Evolutionary conservation across 2,888 invertebrate species (phyloP), one percentile per base, ranked within the genome.

Genomic region (Ophioninae sp.): DNA sequence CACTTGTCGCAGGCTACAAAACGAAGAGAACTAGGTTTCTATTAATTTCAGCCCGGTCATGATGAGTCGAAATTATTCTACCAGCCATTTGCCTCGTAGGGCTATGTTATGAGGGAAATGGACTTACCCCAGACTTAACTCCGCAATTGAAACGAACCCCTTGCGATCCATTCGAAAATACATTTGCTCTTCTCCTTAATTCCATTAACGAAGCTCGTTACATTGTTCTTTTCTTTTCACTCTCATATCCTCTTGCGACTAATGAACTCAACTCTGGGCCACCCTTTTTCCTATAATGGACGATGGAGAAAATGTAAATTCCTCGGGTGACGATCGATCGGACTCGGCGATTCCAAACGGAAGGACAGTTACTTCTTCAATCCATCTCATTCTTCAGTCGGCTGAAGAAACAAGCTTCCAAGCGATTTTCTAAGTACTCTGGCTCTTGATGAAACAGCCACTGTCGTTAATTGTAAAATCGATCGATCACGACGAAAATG

Each of bases 161-260:
- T 73, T 61, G 77, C 72, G 72, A 67, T 77, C 58, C 22, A 81
- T 67, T 51, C 67, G 39, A 44, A 67, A 73, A 81, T 72, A n/a
- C 67, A 76, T 76, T 72, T 64, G 59, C 61, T 67, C 76, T 67
- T 39, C 56, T 72, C 51, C 17, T 7, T 17, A 44, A 39, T 77
- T 44, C 67, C 72, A 72, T 81, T 81, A 81, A 81, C 63, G 59
- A 74, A 61, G 22, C 76, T 67, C 65, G 44, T 61, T 23, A 71
- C 59, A 71, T 41, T 72, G 41, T 63, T 75, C 44, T 64, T 64
- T 68, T 56, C 56, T 7, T 51, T 39, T 56, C 59, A 41, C 22
- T 6, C 20, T 67, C 41, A 67, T 67, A 41, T 67, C 37, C 30
- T 64, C 13, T 17, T 51, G 51, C 61, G 72, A 65, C 65, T 76